Evolutionary conservation across 92 coral and sea anemone genomes (phyloP), one percentile per base, ranked within the genome.

Genomic region (Paragorgia papillata): DNA sequence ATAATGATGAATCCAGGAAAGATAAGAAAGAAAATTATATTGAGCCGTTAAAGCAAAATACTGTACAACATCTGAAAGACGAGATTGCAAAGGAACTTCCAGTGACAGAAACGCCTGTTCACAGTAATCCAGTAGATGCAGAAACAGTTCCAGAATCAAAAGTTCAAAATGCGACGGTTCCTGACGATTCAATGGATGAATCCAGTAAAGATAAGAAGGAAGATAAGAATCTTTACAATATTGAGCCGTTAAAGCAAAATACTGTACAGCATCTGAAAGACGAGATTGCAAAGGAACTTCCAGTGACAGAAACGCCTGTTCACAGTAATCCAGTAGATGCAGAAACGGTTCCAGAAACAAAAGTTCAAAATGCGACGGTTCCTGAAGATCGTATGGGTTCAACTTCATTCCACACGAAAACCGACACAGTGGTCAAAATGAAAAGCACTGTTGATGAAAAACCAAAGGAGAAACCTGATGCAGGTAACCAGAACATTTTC

Each of bases 291-390:
- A 29, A 15, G n/a, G n/a, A n/a, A n/a, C n/a, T n/a, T n/a, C n/a
- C n/a, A 57, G 28, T 57, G 9, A 1, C 2, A 17, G 28, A 57
- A 26, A 34, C 22, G 14, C 22, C 34, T 26, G 35, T 3, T 5
- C 6, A 22, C 26, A 22, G 19, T 51, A 19, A 51, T 19, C 7
- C 26, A 17, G 19, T 51, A 51, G 6, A 7, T 17, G 19, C 21
- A 51, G 73, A 43, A 33, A 66, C 57, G 20, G 24, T 66, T 66
- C 56, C 73, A 25, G 30, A 40, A 27, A 66, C 73, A 7, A 25
- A 21, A 30, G 39, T 62, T 1, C 7, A 43, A 12, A 20, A 9
- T 14, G 56, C 7, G 7, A 66, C 3, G 34, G 54, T 31, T 31
- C 9, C 44, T 18, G 46, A 65, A 32, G 73, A 6, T 9, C 30